phyloP scores from a whole-genome alignment of 2,113 vertebrate species.

The Ceratotherium simum region DNA sequence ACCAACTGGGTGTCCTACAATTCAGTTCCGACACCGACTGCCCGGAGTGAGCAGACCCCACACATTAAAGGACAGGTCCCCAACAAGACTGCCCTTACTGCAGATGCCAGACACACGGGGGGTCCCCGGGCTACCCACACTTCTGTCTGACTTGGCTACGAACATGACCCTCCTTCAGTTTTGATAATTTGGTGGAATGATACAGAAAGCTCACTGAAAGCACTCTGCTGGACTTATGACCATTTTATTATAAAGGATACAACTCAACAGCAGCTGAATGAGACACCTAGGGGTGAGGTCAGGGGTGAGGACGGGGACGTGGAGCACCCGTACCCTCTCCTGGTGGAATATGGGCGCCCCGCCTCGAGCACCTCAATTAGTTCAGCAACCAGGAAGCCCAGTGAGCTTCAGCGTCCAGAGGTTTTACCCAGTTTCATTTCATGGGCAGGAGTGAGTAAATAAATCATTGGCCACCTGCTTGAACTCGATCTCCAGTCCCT shows the following conservation, averaged over 20 bases:
- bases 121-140: background rate
- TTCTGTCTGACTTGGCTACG: background rate
- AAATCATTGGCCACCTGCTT: accelerated
- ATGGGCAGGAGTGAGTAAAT: background rate
- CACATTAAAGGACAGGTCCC: background rate
- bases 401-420: background rate
- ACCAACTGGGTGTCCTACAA: background rate
- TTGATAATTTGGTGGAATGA: background rate
- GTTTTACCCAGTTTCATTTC: background rate
- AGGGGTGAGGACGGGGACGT: background rate
- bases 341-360: accelerated
- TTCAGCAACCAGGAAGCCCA: background rate
- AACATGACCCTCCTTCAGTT: background rate
- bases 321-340: background rate
- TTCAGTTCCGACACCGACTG: background rate
- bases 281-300: background rate
- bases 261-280: background rate
- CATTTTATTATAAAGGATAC: background rate
- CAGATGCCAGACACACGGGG: background rate
- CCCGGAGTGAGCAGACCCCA: background rate
- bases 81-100: background rate
- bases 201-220: background rate
- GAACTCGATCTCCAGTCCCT: background rate
- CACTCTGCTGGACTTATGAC: background rate
- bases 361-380: background rate